Base-by-base conservation (phyloP, 2,113 vertebrate species). In the Myocastor coypus region DNA sequence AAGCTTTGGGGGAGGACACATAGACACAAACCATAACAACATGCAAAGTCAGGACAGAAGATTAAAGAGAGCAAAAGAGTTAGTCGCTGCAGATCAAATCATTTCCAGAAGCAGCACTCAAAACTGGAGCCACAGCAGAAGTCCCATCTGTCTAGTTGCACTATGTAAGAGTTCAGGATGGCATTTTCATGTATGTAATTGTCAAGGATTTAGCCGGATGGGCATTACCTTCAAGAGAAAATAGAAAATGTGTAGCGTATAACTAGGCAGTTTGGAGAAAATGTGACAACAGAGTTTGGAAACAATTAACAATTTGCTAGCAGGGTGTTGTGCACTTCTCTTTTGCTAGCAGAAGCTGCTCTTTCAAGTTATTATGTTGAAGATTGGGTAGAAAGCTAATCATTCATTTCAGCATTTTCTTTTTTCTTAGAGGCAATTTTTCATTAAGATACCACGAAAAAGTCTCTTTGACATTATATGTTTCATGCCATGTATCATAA, bases 381-480 rank as follows among this genome's bases (percentile, higher is more conserved):
- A 52, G 8, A 7, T 6, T 52, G 9, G 17, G 26, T 46, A 50
- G 42, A 81, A 96, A 86, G 34, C 26, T 66, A 59, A 16, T 55
- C 34, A 75, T 87, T 66, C 42, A 66, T 75, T 92, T 86, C 28
- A n/a, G 30, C 28, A 64, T 52, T 5, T 22, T 75, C 66, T 91
- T 75, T 91, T 61, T 52, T 16, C 8, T 42, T 11, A 0, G 7
- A 87, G 61, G 73, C 16, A 2, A 75, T 46, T 75, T 87, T 94
- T 83, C n/a, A 96, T 37, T n/a, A 91, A 94, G 40, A 94, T 69
- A 71, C 30, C 80, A n/a, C 46, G 7, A 20, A 8, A 42, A 66
- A 78, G 28, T 63, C 9, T 46, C 37, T n/a, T 89, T 64, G 9
- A 7, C 66, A 52, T 50, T 68, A 28, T 71, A 63, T 80, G 34